Conservation (phyloP, 2,888 invertebrate species). For the Mythimna vitellina region DNA sequence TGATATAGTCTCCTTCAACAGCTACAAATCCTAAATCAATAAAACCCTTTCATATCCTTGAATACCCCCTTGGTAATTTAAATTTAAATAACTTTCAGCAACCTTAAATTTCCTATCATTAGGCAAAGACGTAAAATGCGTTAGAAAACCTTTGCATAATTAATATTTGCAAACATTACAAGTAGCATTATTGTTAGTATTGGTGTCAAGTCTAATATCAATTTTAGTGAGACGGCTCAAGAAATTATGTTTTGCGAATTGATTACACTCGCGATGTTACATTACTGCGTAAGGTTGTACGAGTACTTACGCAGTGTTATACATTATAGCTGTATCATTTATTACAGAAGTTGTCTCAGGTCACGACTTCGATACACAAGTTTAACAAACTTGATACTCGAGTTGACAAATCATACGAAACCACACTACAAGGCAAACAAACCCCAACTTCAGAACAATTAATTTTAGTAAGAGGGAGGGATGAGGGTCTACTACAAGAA, state of each 20-base stretch:
- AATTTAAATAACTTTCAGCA: slow-evolving; percentile 18
- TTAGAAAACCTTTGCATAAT: not conserved
- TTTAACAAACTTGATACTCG: slow-evolving; percentile 32
- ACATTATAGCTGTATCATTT: slow-evolving; percentile 1
- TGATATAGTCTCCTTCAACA: slow-evolving; percentile 22
- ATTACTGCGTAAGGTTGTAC: too few relatives aligned
- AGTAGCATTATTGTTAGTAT: slow-evolving; percentile 2
- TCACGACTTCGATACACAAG: slow-evolving; percentile 27
- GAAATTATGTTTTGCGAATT: slow-evolving; percentile 40
- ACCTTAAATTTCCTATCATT: slow-evolving; percentile 10
- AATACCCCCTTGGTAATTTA: slow-evolving; percentile 12
- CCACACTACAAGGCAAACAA: slow-evolving; percentile 24
- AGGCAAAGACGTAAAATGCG: slow-evolving; percentile 5
- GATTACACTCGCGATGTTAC: slow-evolving; percentile 30
- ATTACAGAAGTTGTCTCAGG: slow-evolving; percentile 15
- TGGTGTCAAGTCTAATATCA: slow-evolving; percentile 37
- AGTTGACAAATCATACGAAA: slow-evolving; percentile 27
- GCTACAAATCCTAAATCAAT: slow-evolving; percentile 28
- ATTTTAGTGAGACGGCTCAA: slow-evolving; percentile 25
- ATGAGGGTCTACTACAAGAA: not conserved
- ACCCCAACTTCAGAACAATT: slow-evolving; percentile 25
- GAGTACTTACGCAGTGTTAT: not conserved
- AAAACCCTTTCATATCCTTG: slow-evolving; percentile 23
- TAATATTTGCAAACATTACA: slow-evolving; percentile 4
- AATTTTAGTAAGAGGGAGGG: slow-evolving; percentile 9